Conservation (phyloP, 2,113 vertebrate genomes). For the Bostrychus sinensis region DNA sequence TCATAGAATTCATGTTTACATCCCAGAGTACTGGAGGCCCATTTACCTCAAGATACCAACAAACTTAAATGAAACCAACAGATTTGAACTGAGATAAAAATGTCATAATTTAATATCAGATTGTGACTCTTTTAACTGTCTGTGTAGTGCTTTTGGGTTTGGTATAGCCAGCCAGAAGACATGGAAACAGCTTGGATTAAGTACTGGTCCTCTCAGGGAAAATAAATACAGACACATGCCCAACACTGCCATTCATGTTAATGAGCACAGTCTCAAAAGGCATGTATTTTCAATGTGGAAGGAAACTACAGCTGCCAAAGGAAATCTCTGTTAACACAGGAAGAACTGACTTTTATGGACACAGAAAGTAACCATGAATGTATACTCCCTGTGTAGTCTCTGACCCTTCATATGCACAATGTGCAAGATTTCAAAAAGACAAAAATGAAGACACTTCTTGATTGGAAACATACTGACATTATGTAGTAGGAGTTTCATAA, state of each 20-base stretch:
- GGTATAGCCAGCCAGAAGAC: neutral
- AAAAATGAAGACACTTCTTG: slow-evolving; percentile 7
- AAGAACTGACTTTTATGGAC: slow-evolving; percentile 8
- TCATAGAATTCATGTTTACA: too few species aligned
- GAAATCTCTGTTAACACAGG: slow-evolving; percentile 50
- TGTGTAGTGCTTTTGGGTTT: too few species aligned
- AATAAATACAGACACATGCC: slow-evolving; percentile 36
- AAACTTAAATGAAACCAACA: too few species aligned
- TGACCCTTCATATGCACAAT: neutral
- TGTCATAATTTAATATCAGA: too few species aligned
- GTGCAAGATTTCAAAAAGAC: neutral
- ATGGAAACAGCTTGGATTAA: slow-evolving; percentile 50
- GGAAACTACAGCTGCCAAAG: slow-evolving; percentile 52
- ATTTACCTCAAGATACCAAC: too few species aligned
- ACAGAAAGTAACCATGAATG: neutral
- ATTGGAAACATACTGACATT: neutral
- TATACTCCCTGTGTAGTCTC: neutral
- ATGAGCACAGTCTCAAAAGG: slow-evolving; percentile 46
- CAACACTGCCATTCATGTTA: slow-evolving; percentile 40
- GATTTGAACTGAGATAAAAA: too few species aligned
- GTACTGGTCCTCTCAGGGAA: slow-evolving; percentile 26
- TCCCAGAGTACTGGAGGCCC: too few species aligned
- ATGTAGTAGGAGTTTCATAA: slow-evolving; percentile 9
- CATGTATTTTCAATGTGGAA: slow-evolving; percentile 45
- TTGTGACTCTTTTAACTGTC: too few species aligned